Evolutionary conservation across 92 coral and sea anemone species (phyloP), one percentile per base, ranked within the genome.

Genomic region (Plumapathes pennacea): DNA sequence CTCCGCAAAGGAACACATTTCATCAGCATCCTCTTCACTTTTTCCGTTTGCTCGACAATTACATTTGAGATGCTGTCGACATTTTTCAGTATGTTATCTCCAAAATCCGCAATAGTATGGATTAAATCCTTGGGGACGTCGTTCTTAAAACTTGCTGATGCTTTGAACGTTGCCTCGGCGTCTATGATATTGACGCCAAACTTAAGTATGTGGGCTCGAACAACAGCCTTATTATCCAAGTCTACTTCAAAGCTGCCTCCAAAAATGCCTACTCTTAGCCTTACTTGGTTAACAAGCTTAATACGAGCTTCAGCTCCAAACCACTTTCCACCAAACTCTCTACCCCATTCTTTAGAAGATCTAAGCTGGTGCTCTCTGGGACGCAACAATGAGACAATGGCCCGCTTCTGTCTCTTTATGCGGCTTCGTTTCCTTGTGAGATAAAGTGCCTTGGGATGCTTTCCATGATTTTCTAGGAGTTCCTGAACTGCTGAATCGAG

Each of bases 91-190:
- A 85, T 64, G 25, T 62, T 65, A 54, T 85, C 92, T n/a, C 79
- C 86, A 5, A 55, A 50, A 37, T 85, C 86, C 21, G 86, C 80
- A 43, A 85, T 56, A 4, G 71, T 61, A 25, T 85, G 92, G 32
- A 85, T 85, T 11, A 85, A 69, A 68, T 85, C 92, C 60, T 89
- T 79, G 5, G 91, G 91, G 31, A 85, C 60, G 73, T 85, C 91
- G 50, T 85, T 85, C 63, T 85, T 85, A 32, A 85, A 85, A 30
- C 82, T 54, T 26, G 91, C 91, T 17, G 91, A 47, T 29, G 76
- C 84, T 47, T 81, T 76, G 46, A 83, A 83, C 4, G 97, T 90
- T 5, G 89, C 89, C 51, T 89, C 84, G 12, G 90, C 97, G 9
- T 79, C 78, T 20, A 82, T 57, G 9, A 89, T 54, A 12, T 89